Evolutionary conservation across 2,888 invertebrate species (phyloP).

Genomic region (Noctua janthina): DNA sequence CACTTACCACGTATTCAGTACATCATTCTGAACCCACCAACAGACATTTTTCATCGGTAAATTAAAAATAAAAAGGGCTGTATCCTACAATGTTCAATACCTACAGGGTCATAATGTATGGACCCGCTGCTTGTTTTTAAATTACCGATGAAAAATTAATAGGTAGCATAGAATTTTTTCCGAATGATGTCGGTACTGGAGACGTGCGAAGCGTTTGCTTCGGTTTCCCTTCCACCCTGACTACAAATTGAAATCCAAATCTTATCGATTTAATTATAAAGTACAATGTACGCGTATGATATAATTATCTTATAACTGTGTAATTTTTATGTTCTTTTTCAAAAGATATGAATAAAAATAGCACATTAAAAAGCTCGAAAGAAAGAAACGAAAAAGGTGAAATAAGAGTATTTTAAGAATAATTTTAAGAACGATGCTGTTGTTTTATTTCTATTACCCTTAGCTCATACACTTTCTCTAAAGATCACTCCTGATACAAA

Average conservation of each 20-base stretch:
- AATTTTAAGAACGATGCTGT: slow-evolving; percentile 81
- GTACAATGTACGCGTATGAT: slow-evolving; percentile 65
- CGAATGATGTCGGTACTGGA: too few relatives aligned
- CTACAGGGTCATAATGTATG: too few relatives aligned
- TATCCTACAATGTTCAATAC: too few relatives aligned
- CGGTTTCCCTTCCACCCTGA: background rate
- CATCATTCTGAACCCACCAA: too few relatives aligned
- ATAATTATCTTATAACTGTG: slow-evolving; percentile 54
- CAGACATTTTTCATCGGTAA: too few relatives aligned
- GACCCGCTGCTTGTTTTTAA: too few relatives aligned
- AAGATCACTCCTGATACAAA: background rate
- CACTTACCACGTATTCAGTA: too few relatives aligned
- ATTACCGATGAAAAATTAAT: too few relatives aligned
- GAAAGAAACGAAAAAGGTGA: slow-evolving; percentile 54
- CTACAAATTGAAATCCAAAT: slow-evolving; percentile 33
- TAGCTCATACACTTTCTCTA: background rate
- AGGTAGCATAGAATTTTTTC: too few relatives aligned
- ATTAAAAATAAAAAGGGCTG: too few relatives aligned
- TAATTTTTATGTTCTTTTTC: slow-evolving; percentile 69
- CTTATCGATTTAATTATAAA: slow-evolving; percentile 52
- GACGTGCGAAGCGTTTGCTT: background rate
- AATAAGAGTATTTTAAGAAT: slow-evolving; percentile 82
- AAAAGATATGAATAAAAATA: slow-evolving; percentile 69
- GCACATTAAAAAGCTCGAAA: slow-evolving; percentile 67
- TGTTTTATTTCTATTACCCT: slow-evolving; percentile 80